Percentiles rank a stretch among this genome's conserved stretches.
Conservation (phyloP, 2,113 vertebrate genomes). For the Oostethus manadensis region DNA sequence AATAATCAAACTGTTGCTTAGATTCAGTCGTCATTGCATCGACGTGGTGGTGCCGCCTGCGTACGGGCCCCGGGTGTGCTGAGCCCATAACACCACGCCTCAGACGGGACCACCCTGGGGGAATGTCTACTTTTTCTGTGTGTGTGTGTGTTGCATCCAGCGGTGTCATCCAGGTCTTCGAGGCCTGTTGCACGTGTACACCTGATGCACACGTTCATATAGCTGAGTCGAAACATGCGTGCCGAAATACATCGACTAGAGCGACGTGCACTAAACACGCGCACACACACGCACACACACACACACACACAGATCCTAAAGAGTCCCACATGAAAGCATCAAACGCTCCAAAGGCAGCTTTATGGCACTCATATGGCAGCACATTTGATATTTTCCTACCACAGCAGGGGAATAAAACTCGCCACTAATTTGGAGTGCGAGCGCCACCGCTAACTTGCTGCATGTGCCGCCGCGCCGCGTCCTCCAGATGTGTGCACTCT, state of each 20-base stretch:
- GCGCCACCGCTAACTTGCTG: constrained; percentile 75
- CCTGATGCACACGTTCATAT: constrained; percentile 24
- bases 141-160: constrained; percentile 45
- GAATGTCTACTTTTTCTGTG: constrained; percentile 60
- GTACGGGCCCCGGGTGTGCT: constrained; percentile 48
- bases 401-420: constrained; percentile 79
- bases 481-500: constrained; percentile 75
- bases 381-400: constrained; percentile 81
- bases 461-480: constrained; percentile 70
- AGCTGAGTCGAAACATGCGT: constrained; percentile 5
- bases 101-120: constrained; percentile 67
- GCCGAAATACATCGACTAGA: constrained; percentile 45
- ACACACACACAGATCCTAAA: constrained; percentile 55
- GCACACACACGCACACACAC: constrained; percentile 26
- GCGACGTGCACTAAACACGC: constrained; percentile 22
- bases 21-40: neutral
- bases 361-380: constrained; percentile 80
- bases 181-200: constrained; percentile 34
- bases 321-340: constrained; percentile 78
- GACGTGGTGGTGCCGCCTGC: constrained; percentile 26
- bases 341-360: constrained; percentile 75
- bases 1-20: no score
- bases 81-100: constrained; percentile 53
- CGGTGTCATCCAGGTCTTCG: constrained; percentile 63
- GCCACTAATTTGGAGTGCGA: constrained; percentile 80